Conservation (phyloP, 2,113 vertebrate species). For the Arothron firmamentum region DNA sequence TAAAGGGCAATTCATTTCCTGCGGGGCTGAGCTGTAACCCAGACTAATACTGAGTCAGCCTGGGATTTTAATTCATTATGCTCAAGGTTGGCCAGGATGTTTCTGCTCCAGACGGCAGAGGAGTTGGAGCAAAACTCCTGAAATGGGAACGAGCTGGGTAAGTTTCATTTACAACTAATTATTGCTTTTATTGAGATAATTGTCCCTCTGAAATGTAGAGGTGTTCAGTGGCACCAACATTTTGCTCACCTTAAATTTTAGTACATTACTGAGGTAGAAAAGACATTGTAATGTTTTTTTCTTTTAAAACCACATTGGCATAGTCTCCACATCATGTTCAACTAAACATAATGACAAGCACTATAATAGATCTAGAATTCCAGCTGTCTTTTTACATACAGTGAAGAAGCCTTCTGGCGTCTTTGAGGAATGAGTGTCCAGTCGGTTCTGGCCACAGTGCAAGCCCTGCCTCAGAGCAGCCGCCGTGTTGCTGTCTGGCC, state of each 20-base stretch:
- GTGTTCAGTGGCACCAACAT: not conserved
- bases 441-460: slow-evolving; percentile 59
- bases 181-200: slow-evolving; percentile 11
- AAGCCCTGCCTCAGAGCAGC: slow-evolving; percentile 52
- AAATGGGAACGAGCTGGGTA: slow-evolving; percentile 1
- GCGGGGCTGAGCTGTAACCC: slow-evolving; percentile 52
- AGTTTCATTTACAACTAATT: slow-evolving; percentile 15
- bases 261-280: not conserved
- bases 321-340: not conserved
- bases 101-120: slow-evolving; percentile 23
- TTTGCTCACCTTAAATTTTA: not conserved
- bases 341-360: not conserved
- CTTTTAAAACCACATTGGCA: not conserved
- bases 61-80: slow-evolving; percentile 67
- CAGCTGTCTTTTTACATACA: slow-evolving; percentile 10
- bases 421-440: slow-evolving; percentile 63
- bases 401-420: slow-evolving; percentile 2
- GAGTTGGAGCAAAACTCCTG: slow-evolving; percentile 25
- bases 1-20: slow-evolving; percentile 77
- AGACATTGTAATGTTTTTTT: not conserved
- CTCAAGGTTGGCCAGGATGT: slow-evolving; percentile 19
- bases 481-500: slow-evolving; percentile 63
- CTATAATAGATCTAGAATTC: not conserved
- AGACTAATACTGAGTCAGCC: slow-evolving; percentile 57
- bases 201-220: slow-evolving; percentile 7